Conservation (phyloP, 1,140 invertebrate species). For the Rhyzopertha dominica region DNA sequence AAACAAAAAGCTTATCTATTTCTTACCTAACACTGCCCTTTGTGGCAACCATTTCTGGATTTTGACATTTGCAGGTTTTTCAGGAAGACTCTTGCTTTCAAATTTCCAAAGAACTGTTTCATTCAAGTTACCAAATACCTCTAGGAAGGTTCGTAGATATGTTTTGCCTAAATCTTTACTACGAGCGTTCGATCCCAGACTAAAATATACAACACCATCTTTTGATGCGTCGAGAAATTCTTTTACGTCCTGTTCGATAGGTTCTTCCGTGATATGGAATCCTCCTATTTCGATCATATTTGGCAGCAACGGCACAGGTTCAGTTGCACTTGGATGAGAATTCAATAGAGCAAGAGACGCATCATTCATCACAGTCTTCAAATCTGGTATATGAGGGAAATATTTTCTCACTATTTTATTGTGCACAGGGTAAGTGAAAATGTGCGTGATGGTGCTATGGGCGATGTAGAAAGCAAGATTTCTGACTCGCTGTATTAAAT, state of each 20-base stretch:
- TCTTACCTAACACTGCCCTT: conserved; percentile 55
- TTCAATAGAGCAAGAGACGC: conserved; percentile 52
- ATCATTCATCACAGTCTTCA: conserved; percentile 50
- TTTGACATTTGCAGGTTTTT: conserved; percentile 49
- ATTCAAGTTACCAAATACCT: conserved; percentile 46
- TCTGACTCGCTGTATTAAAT: conserved; percentile 43
- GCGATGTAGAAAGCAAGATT: conserved; percentile 37
- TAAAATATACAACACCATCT: conserved; percentile 49
- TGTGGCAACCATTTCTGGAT: conserved; percentile 54
- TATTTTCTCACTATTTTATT: conserved; percentile 40
- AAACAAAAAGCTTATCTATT: too few species aligned
- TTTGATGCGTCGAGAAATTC: conserved; percentile 45
- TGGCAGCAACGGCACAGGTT: conserved; percentile 51
- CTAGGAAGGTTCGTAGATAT: conserved; percentile 42
- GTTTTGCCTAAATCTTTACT: conserved; percentile 42
- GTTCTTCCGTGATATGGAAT: conserved; percentile 47
- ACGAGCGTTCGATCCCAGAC: conserved; percentile 50
- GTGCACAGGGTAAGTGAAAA: conserved; percentile 34
- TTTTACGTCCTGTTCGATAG: conserved; percentile 43
- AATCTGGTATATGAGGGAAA: conserved; percentile 45
- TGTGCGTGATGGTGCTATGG: conserved; percentile 5
- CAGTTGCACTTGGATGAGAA: conserved; percentile 51
- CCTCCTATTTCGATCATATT: conserved; percentile 52
- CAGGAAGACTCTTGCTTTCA: conserved; percentile 45
- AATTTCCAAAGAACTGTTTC: conserved; percentile 56